Evolutionary conservation across 2,797 vertebrate species (phyloP), one percentile per base, ranked within the genome.

Genomic region (Centropyge bicolor): DNA sequence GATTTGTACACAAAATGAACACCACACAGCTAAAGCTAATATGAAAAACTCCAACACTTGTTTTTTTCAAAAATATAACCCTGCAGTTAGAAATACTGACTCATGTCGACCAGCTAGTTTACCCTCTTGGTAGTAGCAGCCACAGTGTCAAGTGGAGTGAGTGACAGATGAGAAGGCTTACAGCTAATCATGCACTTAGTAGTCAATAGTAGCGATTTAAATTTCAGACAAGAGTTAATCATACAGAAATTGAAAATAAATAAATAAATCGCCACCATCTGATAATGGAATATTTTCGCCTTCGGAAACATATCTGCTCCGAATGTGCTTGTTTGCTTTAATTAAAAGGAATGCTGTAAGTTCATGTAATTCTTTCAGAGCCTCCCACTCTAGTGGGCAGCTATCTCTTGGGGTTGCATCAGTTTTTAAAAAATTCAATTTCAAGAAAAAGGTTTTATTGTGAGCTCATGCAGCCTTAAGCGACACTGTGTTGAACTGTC

Each of bases 311-410:
- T 76, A 8, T 62, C 57, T 78, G 54, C 60, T 72, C n/a, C 51
- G 43, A 22, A 24, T 74, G 48, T 63, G 27, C 48, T 17, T 46
- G 55, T 63, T 70, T 74, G 45, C 52, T 83, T 57, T 70, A 71
- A 81, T 81, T 78, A 65, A 66, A 65, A 56, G 1, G 4, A 68
- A 70, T 80, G 40, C 20, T 73, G 75, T 43, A 69, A 76, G 54
- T 73, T 76, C 11, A 40, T 41, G 70, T 41, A 71, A 71, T 46
- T 16, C 12, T 76, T 65, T 76, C 59, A 73, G 22, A 62, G 59
- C 60, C 60, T 74, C 40, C 69, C 56, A 76, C 60, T 70, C 68
- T 3, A 13, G 71, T 64, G 64, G 54, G 36, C 64, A 59, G 59
- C 45, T 13, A 70, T 64, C 69, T 76, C 46, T 78, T 41, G 54